phyloP scores from a whole-genome alignment of 2,888 invertebrate genomes.

The Apotomis turbidana region DNA sequence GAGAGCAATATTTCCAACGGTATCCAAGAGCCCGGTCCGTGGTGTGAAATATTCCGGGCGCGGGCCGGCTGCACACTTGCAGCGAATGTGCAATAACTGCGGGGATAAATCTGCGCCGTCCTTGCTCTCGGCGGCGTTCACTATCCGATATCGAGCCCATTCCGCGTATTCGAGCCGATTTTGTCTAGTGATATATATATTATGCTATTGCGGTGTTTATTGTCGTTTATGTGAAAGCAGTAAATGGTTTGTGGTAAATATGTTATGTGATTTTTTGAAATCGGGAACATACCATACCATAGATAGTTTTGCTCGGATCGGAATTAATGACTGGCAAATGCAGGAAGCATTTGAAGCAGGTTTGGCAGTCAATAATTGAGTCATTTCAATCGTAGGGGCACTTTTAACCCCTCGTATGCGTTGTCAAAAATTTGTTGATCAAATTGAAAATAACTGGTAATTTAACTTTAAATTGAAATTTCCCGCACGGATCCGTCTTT shows the following conservation, averaged over 20 bases:
- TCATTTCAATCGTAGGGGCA: no score
- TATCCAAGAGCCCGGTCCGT: constrained; percentile 44
- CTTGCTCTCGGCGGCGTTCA: constrained; percentile 57
- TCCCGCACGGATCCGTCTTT: no score
- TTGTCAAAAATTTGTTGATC: no score
- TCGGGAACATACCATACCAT: no score
- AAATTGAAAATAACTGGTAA: no score
- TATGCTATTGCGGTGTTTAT: constrained; percentile 42
- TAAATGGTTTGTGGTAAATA: constrained; percentile 5
- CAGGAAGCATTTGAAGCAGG: no score
- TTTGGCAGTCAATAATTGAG: no score
- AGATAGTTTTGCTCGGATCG: no score
- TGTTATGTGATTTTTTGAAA: not conserved
- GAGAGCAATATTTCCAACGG: constrained; percentile 42
- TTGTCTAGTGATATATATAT: constrained; percentile 43
- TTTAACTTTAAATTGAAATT: no score
- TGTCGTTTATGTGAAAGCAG: constrained; percentile 36
- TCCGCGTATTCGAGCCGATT: constrained; percentile 48
- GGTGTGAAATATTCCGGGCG: constrained; percentile 58
- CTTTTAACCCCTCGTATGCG: no score
- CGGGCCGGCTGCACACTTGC: constrained; percentile 62
- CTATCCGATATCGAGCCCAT: constrained; percentile 53
- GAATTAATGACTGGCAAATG: no score
- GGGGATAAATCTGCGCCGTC: constrained; percentile 60
- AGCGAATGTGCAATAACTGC: constrained; percentile 66